These are phyloP conservation scores for Tenthredo scrophulariae DNA, from an alignment of 2,888 invertebrate species.

Conservation along the genomic window DNA sequence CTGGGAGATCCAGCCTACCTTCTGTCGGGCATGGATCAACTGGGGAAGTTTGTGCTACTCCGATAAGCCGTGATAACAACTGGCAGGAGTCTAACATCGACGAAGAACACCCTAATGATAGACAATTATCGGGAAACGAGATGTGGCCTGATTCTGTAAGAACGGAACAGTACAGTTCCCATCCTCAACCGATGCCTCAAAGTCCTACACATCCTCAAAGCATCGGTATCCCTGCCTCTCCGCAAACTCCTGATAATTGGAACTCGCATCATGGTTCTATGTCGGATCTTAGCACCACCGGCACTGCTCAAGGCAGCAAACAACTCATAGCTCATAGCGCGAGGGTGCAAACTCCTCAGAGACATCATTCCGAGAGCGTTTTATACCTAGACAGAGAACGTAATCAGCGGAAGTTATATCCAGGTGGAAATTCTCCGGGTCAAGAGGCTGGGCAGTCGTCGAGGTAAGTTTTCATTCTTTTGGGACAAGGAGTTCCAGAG, in stretches of 20 bases:
- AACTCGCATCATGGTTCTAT: slow-evolving; percentile 70
- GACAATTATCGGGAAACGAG: slow-evolving; percentile 61
- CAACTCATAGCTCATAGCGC: slow-evolving; percentile 89
- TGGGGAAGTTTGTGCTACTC: slow-evolving; percentile 63
- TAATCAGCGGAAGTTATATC: slow-evolving; percentile 83
- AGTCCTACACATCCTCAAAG: slow-evolving; percentile 63
- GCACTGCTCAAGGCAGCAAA: slow-evolving; percentile 71
- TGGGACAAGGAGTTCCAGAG: neutral
- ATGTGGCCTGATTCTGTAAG: slow-evolving; percentile 59
- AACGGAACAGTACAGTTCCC: slow-evolving; percentile 62
- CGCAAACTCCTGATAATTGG: slow-evolving; percentile 68
- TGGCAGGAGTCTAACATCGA: slow-evolving; percentile 73
- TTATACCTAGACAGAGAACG: slow-evolving; percentile 83
- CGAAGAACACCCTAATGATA: slow-evolving; percentile 58
- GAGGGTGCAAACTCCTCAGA: slow-evolving; percentile 87
- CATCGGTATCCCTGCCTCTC: slow-evolving; percentile 40
- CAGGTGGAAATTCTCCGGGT: slow-evolving; percentile 84
- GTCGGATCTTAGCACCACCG: slow-evolving; percentile 71
- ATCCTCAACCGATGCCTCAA: slow-evolving; percentile 64
- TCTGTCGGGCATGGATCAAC: slow-evolving; percentile 66
- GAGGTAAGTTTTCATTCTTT: slow-evolving; percentile 60
- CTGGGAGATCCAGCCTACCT: slow-evolving; percentile 63
- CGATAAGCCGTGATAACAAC: slow-evolving; percentile 64
- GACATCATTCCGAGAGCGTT: slow-evolving; percentile 89
- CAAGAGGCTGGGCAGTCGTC: slow-evolving; percentile 65